Percentiles rank a stretch among this genome's conserved stretches.
Evolutionary conservation across 1,140 invertebrate species (phyloP).

Genomic region (Sarcophaga peregrina): DNA sequence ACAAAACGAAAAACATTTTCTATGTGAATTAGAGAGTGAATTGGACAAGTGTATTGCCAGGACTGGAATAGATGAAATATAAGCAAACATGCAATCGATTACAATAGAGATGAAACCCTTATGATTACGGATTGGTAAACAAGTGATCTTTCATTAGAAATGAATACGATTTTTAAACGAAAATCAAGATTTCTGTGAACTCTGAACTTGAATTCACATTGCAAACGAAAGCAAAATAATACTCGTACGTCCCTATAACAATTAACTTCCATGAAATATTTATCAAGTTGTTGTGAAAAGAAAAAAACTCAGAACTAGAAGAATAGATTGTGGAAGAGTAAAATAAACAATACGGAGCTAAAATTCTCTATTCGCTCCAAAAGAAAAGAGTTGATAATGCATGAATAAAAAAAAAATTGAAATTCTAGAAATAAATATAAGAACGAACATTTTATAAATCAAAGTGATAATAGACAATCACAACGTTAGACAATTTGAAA

Average conservation of each 20-base stretch:
- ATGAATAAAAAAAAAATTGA: neutral
- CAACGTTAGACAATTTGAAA: too few species aligned
- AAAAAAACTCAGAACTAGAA: neutral
- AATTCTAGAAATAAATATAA: too few species aligned
- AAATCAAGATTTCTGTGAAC: conserved; percentile 6
- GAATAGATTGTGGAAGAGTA: neutral
- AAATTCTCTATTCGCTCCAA: neutral
- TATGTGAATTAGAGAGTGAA: neutral
- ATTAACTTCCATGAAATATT: neutral
- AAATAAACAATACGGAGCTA: neutral
- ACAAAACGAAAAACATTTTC: neutral
- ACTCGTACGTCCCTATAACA: neutral
- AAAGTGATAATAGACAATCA: too few species aligned
- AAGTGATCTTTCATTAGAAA: conserved; percentile 25
- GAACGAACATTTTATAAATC: too few species aligned
- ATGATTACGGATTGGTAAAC: neutral
- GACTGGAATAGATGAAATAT: neutral
- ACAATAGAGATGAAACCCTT: neutral
- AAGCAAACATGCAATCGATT: neutral
- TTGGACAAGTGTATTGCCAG: neutral
- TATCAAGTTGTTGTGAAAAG: neutral
- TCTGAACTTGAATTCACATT: neutral
- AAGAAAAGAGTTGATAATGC: neutral
- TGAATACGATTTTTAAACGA: conserved; percentile 19
- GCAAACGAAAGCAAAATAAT: neutral